Conservation (phyloP, 37 sponge, comb jelly and placozoan species). For the Halichondria panicea region DNA sequence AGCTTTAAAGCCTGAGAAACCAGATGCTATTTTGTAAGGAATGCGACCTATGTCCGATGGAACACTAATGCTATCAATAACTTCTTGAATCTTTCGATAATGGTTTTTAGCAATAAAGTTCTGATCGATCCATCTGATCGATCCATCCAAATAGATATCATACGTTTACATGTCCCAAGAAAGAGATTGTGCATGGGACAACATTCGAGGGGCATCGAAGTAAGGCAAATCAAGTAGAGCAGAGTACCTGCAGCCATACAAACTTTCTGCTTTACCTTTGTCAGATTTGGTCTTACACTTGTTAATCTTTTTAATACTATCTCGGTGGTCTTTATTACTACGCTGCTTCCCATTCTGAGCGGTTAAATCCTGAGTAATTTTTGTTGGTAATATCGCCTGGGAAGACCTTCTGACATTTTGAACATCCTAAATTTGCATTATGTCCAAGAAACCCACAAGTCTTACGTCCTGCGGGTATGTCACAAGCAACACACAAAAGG, state of each 20-base stretch:
- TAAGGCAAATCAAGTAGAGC: conserved; percentile 8
- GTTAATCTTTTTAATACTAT: neutral
- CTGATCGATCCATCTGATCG: too few relatives aligned
- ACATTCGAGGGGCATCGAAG: conserved; percentile 7
- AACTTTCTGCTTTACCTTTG: neutral
- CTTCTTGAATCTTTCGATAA: too few relatives aligned
- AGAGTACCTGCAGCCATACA: conserved; percentile 15
- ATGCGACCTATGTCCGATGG: too few relatives aligned
- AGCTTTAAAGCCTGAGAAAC: too few relatives aligned
- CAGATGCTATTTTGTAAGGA: too few relatives aligned
- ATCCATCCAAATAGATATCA: neutral
- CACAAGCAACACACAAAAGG: conserved; percentile 2
- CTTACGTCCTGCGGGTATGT: conserved; percentile 3
- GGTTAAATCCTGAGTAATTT: conserved; percentile 20
- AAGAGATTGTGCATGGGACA: conserved; percentile 9
- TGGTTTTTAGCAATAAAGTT: too few relatives aligned
- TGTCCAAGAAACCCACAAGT: conserved; percentile 1
- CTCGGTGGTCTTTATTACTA: neutral
- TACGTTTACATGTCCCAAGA: conserved; percentile 1
- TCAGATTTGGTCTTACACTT: neutral
- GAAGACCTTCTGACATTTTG: conserved; percentile 15
- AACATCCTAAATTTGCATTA: conserved; percentile 8
- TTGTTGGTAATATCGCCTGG: neutral
- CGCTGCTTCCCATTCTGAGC: conserved; percentile 1
- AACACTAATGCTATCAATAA: too few relatives aligned